phyloP scores from a whole-genome alignment of 2,888 invertebrate genomes.

The Platycheirus rosarum region DNA sequence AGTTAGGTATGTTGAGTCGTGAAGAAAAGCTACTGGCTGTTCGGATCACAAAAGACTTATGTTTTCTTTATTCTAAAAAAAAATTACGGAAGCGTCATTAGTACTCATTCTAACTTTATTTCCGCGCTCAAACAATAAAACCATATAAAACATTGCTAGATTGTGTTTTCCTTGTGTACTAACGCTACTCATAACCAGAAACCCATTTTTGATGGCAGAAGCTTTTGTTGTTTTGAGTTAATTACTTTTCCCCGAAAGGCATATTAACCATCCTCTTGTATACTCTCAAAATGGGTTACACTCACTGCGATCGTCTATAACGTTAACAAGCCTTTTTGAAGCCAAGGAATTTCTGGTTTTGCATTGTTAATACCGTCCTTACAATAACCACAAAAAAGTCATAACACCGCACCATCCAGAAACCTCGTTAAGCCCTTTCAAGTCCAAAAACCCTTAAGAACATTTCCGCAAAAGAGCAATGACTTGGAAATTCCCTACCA shows the following conservation, averaged over 20 bases:
- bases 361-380: conserved; percentile 13
- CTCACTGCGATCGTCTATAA: background rate
- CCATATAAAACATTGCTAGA: too few species aligned
- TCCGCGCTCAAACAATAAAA: too few species aligned
- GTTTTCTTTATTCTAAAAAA: too few species aligned
- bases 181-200: too few species aligned
- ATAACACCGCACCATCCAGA: conserved; percentile 29
- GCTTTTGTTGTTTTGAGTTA: background rate
- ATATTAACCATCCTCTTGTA: conserved; percentile 5
- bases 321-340: conserved; percentile 4
- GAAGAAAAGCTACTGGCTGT: too few species aligned
- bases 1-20: too few species aligned
- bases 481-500: conserved; percentile 34
- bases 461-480: conserved; percentile 39
- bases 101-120: too few species aligned
- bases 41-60: too few species aligned
- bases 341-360: background rate
- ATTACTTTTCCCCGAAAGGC: conserved; percentile 2
- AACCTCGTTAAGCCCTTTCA: conserved; percentile 30
- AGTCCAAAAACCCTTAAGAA: conserved; percentile 3
- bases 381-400: conserved; percentile 18
- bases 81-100: too few species aligned
- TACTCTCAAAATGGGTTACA: conserved; percentile 1
- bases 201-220: background rate
- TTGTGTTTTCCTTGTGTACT: too few species aligned